phyloP scores from a whole-genome alignment of 2,113 vertebrate species.

The Rattus rattus region DNA sequence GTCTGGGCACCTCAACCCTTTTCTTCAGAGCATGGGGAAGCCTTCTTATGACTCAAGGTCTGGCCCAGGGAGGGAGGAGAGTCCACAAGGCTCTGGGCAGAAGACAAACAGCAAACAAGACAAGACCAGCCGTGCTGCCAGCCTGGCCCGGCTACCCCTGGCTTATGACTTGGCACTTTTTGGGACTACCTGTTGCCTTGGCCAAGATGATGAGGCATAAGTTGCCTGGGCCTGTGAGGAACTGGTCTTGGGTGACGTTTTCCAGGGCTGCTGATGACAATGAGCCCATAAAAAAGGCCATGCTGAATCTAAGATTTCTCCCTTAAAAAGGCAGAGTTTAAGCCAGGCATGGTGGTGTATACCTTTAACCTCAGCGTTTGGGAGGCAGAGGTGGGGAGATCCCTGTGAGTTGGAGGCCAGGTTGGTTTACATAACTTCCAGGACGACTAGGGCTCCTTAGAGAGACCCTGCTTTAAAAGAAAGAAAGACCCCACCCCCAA shows the following conservation, averaged over 20 bases:
- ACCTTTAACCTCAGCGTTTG: neutral
- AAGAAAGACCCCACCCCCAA: too few species aligned
- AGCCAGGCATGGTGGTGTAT: too few species aligned
- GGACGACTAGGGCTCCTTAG: neutral
- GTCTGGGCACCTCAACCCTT: neutral
- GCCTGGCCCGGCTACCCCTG: slow-evolving; percentile 3
- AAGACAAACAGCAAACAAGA: slow-evolving; percentile 63
- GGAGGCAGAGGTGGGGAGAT: neutral
- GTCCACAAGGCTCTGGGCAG: neutral
- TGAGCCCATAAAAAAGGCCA: neutral
- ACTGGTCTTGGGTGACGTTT: neutral
- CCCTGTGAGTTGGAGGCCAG: neutral
- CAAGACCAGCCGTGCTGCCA: slow-evolving; percentile 13
- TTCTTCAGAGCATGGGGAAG: slow-evolving; percentile 1
- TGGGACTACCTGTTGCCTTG: slow-evolving; percentile 44
- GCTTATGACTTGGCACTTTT: slow-evolving; percentile 72
- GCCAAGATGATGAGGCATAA: neutral
- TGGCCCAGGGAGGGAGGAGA: neutral
- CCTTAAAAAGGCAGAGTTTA: slow-evolving; percentile 44
- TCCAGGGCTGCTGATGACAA: neutral
- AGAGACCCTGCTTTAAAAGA: neutral
- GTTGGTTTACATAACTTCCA: too few species aligned
- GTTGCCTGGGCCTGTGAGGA: slow-evolving; percentile 71
- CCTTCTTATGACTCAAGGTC: slow-evolving; percentile 50
- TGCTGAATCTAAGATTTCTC: neutral